Evolutionary conservation across 2,888 invertebrate species (phyloP).

Genomic region (Epirrhoe tristata): DNA sequence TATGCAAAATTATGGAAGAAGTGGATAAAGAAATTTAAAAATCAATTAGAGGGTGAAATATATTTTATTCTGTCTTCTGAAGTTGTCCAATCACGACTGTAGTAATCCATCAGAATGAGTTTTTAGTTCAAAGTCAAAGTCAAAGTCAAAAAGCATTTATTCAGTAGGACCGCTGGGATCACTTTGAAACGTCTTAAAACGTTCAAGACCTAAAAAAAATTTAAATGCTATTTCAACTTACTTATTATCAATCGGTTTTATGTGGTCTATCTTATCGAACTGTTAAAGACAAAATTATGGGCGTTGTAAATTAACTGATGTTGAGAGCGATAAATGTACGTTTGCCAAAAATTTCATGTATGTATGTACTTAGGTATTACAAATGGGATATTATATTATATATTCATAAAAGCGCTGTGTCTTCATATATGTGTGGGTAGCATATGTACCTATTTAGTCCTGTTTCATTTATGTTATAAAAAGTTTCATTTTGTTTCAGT

Average conservation of each 20-base stretch:
- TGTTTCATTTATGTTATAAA: too few species aligned
- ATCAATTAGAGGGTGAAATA: conserved; percentile 15
- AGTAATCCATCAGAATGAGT: conserved; percentile 8
- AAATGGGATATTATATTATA: too few species aligned
- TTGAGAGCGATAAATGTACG: not conserved
- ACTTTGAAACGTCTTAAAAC: too few species aligned
- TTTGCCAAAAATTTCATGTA: not conserved
- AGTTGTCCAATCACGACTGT: conserved; percentile 8
- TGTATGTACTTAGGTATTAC: too few species aligned
- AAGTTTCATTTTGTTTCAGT: too few species aligned
- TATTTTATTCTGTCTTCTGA: conserved; percentile 4
- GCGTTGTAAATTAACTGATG: not conserved
- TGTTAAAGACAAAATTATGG: not conserved
- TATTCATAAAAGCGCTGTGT: too few species aligned
- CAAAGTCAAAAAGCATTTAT: too few species aligned
- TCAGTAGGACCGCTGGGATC: too few species aligned
- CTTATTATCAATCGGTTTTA: not conserved
- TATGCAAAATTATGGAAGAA: conserved; percentile 22
- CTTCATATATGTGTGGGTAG: too few species aligned
- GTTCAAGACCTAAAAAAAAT: too few species aligned
- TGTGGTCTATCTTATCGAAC: not conserved
- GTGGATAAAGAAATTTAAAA: conserved; percentile 22
- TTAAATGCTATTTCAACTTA: too few species aligned
- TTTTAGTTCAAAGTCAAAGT: not conserved
- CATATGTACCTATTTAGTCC: too few species aligned